Percentiles rank a stretch among this genome's conserved stretches.
These are phyloP conservation scores for Cataglyphis albicans DNA, from an alignment of 2,888 invertebrate species.

Conservation along the genomic window DNA sequence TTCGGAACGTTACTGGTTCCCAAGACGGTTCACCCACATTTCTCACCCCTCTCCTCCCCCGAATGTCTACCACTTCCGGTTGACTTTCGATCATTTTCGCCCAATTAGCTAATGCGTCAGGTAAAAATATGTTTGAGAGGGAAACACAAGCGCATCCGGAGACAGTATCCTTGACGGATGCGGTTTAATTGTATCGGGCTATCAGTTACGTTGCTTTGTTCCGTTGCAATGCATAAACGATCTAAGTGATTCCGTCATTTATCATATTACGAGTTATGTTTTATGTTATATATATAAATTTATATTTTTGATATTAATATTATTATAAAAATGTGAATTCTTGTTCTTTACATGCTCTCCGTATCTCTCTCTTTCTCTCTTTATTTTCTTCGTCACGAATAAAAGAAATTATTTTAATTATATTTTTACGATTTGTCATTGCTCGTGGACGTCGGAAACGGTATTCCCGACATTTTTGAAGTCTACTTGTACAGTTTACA, in stretches of 20 bases:
- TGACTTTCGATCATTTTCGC: constrained; percentile 36
- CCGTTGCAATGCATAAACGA: constrained; percentile 33
- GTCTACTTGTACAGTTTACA: background rate
- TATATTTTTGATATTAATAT: background rate
- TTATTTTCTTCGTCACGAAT: background rate
- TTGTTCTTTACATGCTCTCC: background rate
- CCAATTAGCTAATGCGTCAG: constrained; percentile 73
- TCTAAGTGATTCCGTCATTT: background rate
- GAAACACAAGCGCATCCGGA: constrained; percentile 34
- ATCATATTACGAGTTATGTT: background rate
- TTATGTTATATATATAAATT: too few species aligned
- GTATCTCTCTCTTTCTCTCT: background rate
- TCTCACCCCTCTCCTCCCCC: background rate
- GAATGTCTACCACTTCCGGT: constrained; percentile 54
- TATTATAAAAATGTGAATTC: background rate
- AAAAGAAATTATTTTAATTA: background rate
- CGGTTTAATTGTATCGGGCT: constrained; percentile 57
- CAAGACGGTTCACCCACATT: constrained; percentile 25
- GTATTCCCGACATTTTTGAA: constrained; percentile 19
- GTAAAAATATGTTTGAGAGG: constrained; percentile 65
- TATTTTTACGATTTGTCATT: background rate
- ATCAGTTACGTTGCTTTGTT: constrained; percentile 4
- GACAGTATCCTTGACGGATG: constrained; percentile 59
- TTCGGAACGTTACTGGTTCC: constrained; percentile 57
- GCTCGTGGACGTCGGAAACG: background rate